Conservation (phyloP, 1,140 invertebrate genomes). For the Drosophila erecta region DNA sequence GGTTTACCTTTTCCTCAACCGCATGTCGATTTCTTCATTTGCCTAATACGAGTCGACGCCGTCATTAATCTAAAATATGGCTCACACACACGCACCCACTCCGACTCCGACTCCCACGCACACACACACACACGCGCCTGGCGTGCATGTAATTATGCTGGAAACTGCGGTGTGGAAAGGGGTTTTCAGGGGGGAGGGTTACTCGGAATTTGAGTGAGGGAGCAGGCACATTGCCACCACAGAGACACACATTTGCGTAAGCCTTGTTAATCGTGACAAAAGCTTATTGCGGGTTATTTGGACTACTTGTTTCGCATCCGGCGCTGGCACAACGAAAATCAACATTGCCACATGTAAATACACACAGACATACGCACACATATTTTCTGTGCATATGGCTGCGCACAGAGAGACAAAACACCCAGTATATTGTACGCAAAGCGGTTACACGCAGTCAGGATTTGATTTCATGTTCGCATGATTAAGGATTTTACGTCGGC, state of each 20-base stretch:
- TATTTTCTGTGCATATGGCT: constrained; percentile 13
- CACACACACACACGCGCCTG: constrained; percentile 16
- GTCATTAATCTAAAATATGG: constrained; percentile 82
- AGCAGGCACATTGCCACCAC: constrained; percentile 9
- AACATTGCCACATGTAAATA: constrained; percentile 54
- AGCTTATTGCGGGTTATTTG: constrained; percentile 82
- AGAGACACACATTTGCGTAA: constrained; percentile 68
- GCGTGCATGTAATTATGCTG: constrained; percentile 77
- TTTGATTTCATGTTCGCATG: constrained; percentile 45
- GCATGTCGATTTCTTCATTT: constrained; percentile 80
- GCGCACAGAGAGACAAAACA: constrained; percentile 45
- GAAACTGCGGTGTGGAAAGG: constrained; percentile 9
- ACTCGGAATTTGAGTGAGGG: not conserved
- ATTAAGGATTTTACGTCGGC: constrained; percentile 40
- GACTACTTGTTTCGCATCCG: constrained; percentile 81
- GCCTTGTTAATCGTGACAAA: constrained; percentile 82
- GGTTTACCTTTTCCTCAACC: constrained; percentile 34
- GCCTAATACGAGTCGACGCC: constrained; percentile 79
- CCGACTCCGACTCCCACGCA: constrained; percentile 19
- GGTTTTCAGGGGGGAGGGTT: not conserved
- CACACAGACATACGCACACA: not conserved
- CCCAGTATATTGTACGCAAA: constrained; percentile 24
- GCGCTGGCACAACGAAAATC: constrained; percentile 74
- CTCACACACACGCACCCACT: constrained; percentile 64
- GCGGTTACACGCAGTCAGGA: constrained; percentile 45